Conservation (phyloP, 2,888 invertebrate genomes). For the Cephus nigrinus region DNA sequence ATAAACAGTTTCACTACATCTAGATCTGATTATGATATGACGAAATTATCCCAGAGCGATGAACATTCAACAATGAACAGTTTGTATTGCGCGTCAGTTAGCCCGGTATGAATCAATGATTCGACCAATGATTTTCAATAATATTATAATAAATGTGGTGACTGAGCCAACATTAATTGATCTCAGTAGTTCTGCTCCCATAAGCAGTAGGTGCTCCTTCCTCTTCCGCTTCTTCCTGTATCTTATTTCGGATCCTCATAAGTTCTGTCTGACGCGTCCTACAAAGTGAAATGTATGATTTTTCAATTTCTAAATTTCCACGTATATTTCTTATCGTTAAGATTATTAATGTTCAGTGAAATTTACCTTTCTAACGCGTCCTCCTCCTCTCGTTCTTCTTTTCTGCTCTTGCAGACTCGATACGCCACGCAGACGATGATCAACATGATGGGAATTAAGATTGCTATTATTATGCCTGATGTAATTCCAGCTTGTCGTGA, state of each 20-base stretch:
- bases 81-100: not conserved
- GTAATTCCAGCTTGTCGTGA: slow-evolving; percentile 81
- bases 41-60: not conserved
- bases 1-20: not conserved
- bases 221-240: not conserved
- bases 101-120: not conserved
- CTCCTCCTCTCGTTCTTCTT: slow-evolving; percentile 69
- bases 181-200: not conserved
- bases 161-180: not conserved
- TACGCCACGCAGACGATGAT: slow-evolving; percentile 76
- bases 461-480: slow-evolving; percentile 80
- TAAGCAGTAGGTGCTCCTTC: not conserved
- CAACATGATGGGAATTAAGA: slow-evolving; percentile 80
- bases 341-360: not conserved
- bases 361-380: slow-evolving; percentile 60
- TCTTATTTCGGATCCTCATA: not conserved
- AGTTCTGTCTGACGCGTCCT: not conserved
- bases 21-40: not conserved
- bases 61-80: not conserved
- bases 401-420: slow-evolving; percentile 71
- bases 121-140: not conserved
- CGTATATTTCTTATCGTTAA: not conserved
- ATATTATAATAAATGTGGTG: not conserved
- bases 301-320: not conserved
- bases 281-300: not conserved